Conservation (phyloP, 2,113 vertebrate genomes). For the Psophia crepitans region DNA sequence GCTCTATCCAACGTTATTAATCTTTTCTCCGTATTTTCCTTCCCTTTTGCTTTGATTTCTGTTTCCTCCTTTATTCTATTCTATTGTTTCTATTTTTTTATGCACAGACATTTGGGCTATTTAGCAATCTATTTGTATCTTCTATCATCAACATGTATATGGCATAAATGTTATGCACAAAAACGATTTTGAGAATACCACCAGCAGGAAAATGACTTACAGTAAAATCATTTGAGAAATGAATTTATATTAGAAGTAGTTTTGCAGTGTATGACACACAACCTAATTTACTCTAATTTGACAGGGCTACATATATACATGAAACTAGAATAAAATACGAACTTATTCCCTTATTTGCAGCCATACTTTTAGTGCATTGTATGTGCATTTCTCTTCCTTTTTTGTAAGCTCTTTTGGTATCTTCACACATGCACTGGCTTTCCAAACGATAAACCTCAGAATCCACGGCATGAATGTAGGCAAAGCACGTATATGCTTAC, state of each 20-base stretch:
- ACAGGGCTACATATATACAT: neutral
- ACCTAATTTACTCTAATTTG: neutral
- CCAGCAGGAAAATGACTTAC: neutral
- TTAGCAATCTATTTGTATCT: neutral
- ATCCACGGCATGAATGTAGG: neutral
- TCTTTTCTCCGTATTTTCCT: neutral
- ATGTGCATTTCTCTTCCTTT: neutral
- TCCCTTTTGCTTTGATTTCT: neutral
- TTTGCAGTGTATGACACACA: neutral
- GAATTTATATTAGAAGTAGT: neutral
- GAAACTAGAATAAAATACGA: neutral
- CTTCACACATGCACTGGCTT: neutral
- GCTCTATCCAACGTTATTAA: neutral
- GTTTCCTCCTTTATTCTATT: neutral
- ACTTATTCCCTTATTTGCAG: neutral
- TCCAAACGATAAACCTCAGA: neutral
- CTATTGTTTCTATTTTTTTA: neutral
- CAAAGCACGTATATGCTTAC: neutral
- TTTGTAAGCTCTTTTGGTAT: neutral
- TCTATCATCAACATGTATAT: neutral
- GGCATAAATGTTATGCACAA: neutral
- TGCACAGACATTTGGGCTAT: neutral
- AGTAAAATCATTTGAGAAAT: neutral
- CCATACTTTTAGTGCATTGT: neutral
- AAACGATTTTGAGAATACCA: rapidly evolving